Percentiles rank a stretch among this genome's conserved stretches.
Evolutionary conservation across 2,113 vertebrate species (phyloP).

Genomic region (Danionella cerebrum): DNA sequence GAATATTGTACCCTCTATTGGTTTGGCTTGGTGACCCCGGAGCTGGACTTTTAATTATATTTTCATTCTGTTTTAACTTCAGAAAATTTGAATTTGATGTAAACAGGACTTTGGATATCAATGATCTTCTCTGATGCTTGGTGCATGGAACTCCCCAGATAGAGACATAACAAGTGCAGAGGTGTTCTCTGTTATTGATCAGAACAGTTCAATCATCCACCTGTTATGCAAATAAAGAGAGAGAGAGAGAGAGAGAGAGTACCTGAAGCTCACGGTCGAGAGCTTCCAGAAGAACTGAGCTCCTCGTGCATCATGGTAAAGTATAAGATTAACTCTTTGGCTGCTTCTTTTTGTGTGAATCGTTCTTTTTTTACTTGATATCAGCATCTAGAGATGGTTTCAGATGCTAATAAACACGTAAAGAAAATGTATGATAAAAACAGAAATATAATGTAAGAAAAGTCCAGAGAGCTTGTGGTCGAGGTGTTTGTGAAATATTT

Average conservation of each 20-base stretch:
- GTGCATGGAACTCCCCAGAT: too few relatives aligned
- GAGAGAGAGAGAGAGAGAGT: slow-evolving; percentile 16
- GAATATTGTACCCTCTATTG: too few relatives aligned
- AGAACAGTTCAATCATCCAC: neutral
- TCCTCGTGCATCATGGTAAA: slow-evolving; percentile 56
- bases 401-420: neutral
- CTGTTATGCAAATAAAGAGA: slow-evolving; percentile 19
- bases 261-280: slow-evolving; percentile 34
- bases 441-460: too few relatives aligned
- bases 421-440: too few relatives aligned
- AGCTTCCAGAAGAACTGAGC: slow-evolving; percentile 46
- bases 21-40: too few relatives aligned
- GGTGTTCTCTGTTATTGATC: slow-evolving; percentile 3
- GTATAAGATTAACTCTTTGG: too few relatives aligned
- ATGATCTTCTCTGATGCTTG: too few relatives aligned
- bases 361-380: neutral
- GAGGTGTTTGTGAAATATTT: neutral
- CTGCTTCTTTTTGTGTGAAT: neutral
- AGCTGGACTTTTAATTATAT: too few relatives aligned
- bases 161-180: neutral
- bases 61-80: too few relatives aligned
- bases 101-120: too few relatives aligned
- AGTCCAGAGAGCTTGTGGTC: too few relatives aligned
- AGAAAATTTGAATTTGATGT: too few relatives aligned
- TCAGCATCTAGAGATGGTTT: neutral